phyloP scores from a whole-genome alignment of 2,113 vertebrate species.

The Uria lomvia region DNA sequence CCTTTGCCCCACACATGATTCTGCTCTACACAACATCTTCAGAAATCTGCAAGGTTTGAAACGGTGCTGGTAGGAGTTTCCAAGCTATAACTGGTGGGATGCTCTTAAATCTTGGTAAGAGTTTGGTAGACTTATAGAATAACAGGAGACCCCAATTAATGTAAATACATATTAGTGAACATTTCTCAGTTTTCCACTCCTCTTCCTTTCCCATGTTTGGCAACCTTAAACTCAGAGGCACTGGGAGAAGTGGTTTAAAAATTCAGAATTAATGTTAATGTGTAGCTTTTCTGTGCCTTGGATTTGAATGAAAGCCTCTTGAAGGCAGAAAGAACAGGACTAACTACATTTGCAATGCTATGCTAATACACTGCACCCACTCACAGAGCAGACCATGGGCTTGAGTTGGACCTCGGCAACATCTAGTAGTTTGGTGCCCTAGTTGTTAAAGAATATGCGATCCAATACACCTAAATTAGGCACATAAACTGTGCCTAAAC shows the following conservation, averaged over 20 bases:
- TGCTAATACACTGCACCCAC: not conserved
- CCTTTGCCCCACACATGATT: not conserved
- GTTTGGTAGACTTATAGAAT: not conserved
- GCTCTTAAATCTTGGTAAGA: not conserved
- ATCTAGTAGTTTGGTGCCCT: not conserved
- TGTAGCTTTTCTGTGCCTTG: not conserved
- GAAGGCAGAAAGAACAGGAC: not conserved
- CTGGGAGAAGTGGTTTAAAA: not conserved
- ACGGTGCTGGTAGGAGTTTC: not conserved
- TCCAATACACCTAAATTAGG: not conserved
- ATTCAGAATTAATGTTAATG: not conserved
- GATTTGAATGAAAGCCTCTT: not conserved
- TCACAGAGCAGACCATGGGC: not conserved
- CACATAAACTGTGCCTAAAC: not conserved
- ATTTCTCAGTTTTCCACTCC: not conserved
- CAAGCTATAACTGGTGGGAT: not conserved
- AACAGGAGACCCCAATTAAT: not conserved
- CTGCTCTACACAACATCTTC: not conserved
- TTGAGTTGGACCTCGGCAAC: not conserved
- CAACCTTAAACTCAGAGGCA: not conserved
- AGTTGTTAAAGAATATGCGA: not conserved
- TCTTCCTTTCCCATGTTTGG: not conserved
- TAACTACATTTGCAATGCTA: not conserved
- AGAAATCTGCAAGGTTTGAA: not conserved
- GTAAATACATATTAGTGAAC: not conserved